phyloP scores from a whole-genome alignment of 2,113 vertebrate genomes.

The Amphiprion ocellaris region DNA sequence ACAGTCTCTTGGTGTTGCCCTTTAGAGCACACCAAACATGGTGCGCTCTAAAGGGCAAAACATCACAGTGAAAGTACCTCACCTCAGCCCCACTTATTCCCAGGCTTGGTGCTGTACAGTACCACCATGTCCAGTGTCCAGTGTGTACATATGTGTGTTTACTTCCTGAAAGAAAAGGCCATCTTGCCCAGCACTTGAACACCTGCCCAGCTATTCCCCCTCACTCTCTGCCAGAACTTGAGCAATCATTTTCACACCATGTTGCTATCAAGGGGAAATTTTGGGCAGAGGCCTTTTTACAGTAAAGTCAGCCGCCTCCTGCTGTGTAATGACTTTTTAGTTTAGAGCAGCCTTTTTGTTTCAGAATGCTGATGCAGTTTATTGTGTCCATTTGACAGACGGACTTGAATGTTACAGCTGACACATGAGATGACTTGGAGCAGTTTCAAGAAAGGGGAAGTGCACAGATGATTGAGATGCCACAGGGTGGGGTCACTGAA shows the following conservation, averaged over 20 bases:
- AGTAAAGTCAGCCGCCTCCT: not conserved
- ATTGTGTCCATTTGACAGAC: no score
- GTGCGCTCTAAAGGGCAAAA: not conserved
- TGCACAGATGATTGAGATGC: no score
- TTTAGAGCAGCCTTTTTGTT: no score
- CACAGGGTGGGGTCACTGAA: not conserved
- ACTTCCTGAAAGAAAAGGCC: not conserved
- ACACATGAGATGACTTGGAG: no score
- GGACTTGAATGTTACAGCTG: not conserved
- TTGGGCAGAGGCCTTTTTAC: not conserved
- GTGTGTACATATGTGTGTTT: not conserved
- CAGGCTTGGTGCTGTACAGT: not conserved
- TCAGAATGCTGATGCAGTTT: no score
- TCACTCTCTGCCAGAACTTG: not conserved
- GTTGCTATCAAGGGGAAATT: not conserved
- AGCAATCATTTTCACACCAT: not conserved
- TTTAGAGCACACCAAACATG: constrained; percentile 1
- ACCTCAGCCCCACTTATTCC: not conserved
- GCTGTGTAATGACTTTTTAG: no score
- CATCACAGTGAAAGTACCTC: not conserved
- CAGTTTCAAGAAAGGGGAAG: no score
- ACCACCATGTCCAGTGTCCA: not conserved
- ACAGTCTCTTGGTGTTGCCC: not conserved
- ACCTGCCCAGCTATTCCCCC: constrained; percentile 17
- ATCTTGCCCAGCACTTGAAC: constrained; percentile 16